Percentiles rank a stretch among this genome's conserved stretches.
These are phyloP conservation scores for Allacma fusca DNA, from an alignment of 2,888 invertebrate species.

Conservation along the genomic window DNA sequence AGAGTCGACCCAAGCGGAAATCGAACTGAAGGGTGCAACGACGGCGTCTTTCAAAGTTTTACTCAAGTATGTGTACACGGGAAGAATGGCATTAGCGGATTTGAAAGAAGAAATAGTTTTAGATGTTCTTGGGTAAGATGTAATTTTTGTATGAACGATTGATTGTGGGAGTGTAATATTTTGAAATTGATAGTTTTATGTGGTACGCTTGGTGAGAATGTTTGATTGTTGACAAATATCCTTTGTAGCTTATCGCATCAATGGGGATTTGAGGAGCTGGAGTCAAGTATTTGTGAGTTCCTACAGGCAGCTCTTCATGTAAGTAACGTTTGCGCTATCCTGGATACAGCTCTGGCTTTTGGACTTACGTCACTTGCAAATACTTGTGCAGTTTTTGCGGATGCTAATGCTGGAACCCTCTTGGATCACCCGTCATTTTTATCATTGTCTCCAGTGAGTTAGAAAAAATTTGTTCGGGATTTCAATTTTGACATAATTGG, in stretches of 20 bases:
- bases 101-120: constrained; percentile 69
- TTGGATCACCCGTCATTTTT: constrained; percentile 85
- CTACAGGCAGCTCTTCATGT: constrained; percentile 85
- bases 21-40: constrained; percentile 84
- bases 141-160: no score
- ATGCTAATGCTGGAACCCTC: constrained; percentile 85
- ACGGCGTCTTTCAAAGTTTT: constrained; percentile 87
- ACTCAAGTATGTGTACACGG: constrained; percentile 94
- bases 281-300: constrained; percentile 91
- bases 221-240: not conserved
- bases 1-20: constrained; percentile 77
- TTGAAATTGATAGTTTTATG: no score
- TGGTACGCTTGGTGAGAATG: not conserved
- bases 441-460: constrained; percentile 80
- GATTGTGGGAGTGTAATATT: no score
- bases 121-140: constrained; percentile 72
- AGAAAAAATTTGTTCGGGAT: constrained; percentile 21
- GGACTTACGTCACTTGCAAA: constrained; percentile 70
- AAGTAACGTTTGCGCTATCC: constrained; percentile 91
- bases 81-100: constrained; percentile 71
- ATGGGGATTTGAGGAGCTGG: constrained; percentile 92
- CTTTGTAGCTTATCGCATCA: constrained; percentile 79
- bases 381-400: constrained; percentile 90
- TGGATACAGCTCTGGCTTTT: constrained; percentile 86
- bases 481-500: no score